These are phyloP conservation scores for Cyrtonyx montezumae DNA, from an alignment of 2,113 vertebrate species.

Conservation along the genomic window DNA sequence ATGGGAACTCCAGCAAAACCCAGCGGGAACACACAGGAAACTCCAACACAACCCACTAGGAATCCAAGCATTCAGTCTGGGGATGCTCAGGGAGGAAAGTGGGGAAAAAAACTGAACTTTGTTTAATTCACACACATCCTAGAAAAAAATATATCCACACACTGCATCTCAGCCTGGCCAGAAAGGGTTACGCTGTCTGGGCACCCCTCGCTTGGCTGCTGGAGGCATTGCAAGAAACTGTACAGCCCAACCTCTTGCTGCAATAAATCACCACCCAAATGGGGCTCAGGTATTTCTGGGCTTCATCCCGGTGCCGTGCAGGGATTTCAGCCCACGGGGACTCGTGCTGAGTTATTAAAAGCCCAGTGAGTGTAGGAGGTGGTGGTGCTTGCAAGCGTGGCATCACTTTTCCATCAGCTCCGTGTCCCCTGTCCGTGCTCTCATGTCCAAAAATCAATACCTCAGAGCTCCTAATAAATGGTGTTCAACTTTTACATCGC, in stretches of 20 bases:
- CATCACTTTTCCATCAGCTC: neutral
- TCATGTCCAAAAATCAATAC: neutral
- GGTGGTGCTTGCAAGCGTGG: neutral
- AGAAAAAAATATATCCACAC: neutral
- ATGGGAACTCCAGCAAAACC: too few relatives aligned
- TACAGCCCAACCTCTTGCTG: neutral
- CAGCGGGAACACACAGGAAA: too few relatives aligned
- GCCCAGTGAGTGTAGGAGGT: neutral
- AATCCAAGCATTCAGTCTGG: neutral
- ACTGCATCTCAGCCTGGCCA: neutral
- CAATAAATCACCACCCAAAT: neutral
- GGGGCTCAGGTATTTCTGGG: neutral
- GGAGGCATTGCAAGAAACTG: neutral
- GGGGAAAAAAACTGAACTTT: neutral
- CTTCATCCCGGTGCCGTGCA: neutral
- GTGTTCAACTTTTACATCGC: neutral
- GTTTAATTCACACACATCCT: neutral
- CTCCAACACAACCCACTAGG: neutral
- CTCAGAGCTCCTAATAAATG: neutral
- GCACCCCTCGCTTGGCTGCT: neutral
- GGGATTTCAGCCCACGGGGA: neutral
- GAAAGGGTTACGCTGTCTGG: neutral
- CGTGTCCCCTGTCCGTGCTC: neutral
- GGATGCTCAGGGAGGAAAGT: neutral
- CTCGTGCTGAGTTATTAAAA: neutral